These are phyloP conservation scores for Pungitius pungitius DNA, from an alignment of 2,113 vertebrate genomes.

Conservation along the genomic window DNA sequence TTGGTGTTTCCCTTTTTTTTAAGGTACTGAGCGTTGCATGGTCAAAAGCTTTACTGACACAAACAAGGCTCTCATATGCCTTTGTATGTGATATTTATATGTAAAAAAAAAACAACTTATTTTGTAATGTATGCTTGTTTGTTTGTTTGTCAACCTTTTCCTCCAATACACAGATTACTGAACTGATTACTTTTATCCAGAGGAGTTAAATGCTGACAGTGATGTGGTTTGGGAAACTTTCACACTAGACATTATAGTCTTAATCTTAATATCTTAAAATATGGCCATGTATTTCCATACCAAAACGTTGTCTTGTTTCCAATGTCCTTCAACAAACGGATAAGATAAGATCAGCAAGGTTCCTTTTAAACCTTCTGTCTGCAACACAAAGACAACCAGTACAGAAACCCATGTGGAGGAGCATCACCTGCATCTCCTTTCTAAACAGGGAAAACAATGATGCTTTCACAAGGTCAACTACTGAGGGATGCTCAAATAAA, in stretches of 20 bases:
- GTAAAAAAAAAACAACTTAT: conserved; percentile 78
- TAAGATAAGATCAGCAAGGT: conserved; percentile 24
- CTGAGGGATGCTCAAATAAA: background rate
- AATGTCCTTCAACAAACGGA: background rate
- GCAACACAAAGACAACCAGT: conserved; percentile 10
- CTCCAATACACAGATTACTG: conserved; percentile 32
- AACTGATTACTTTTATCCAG: conserved; percentile 51
- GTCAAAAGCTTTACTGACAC: conserved; percentile 81
- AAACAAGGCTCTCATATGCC: conserved; percentile 65
- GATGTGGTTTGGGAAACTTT: background rate
- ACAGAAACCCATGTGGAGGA: background rate
- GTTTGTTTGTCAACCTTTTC: conserved; percentile 42
- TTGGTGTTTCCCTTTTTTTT: conserved; percentile 49
- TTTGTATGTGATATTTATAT: conserved; percentile 77
- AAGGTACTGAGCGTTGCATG: conserved; percentile 75
- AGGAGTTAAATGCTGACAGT: conserved; percentile 33
- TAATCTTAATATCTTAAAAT: background rate
- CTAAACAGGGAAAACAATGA: background rate
- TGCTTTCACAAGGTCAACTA: background rate
- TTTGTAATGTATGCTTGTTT: conserved; percentile 63
- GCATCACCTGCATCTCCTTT: background rate
- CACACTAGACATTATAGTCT: background rate
- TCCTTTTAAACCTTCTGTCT: conserved; percentile 54
- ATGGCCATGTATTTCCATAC: background rate
- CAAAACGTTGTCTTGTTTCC: background rate